Percentiles rank a stretch among this genome's conserved stretches.
Conservation (phyloP, 1,140 invertebrate species). For the Brachionus sp. region DNA sequence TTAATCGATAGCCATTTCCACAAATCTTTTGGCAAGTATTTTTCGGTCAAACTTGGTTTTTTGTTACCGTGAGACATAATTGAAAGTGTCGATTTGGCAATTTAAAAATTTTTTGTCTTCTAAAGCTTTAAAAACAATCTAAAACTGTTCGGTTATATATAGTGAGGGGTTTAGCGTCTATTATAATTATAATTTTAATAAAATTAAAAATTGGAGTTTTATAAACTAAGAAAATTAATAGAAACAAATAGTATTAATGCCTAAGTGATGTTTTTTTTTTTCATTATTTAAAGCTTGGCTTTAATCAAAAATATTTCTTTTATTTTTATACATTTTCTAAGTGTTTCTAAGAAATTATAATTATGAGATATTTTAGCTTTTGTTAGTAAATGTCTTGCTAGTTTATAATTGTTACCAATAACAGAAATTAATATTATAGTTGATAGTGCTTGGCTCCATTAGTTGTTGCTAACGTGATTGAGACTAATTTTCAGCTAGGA, state of each 20-base stretch:
- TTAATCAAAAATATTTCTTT: background rate
- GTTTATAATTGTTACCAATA: background rate
- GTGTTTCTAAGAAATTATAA: background rate
- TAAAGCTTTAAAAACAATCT: background rate
- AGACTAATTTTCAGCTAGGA: background rate
- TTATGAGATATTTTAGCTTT: background rate
- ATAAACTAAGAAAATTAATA: background rate
- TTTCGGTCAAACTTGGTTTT: conserved; percentile 44
- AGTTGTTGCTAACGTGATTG: background rate
- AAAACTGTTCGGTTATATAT: background rate
- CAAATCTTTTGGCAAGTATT: conserved; percentile 44
- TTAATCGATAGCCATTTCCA: conserved; percentile 20
- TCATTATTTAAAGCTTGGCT: conserved; percentile 27
- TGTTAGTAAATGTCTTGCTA: background rate
- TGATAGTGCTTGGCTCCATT: background rate
- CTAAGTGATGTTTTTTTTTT: background rate
- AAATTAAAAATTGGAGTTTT: background rate
- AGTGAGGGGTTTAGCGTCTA: background rate
- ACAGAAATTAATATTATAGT: background rate
- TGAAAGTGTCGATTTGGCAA: background rate
- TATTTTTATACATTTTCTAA: background rate
- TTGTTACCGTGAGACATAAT: conserved; percentile 43
- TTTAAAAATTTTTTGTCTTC: background rate
- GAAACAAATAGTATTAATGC: background rate
- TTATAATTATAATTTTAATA: background rate